Conservation (phyloP, 2,113 vertebrate species). For the Erythrocercus mccallii region DNA sequence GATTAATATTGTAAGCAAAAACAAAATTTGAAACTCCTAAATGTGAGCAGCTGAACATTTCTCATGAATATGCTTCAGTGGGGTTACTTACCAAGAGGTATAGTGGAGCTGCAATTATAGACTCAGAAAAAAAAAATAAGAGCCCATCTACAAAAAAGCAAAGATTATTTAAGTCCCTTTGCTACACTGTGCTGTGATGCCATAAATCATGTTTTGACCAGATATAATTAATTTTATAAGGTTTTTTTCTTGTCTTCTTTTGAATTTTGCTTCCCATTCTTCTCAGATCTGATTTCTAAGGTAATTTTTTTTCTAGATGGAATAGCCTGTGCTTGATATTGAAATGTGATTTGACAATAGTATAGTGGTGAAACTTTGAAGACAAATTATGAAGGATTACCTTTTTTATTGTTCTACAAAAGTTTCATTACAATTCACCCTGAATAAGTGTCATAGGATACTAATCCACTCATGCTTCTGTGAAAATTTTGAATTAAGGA, state of each 20-base stretch:
- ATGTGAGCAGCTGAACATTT: background rate
- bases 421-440: constrained; percentile 35
- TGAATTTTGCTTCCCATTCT: constrained; percentile 8
- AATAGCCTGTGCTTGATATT: constrained; percentile 35
- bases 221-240: constrained; percentile 45
- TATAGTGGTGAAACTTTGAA: constrained; percentile 14
- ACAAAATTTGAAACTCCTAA: background rate
- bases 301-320: constrained; percentile 26
- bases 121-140: background rate
- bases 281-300: constrained; percentile 49
- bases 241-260: background rate
- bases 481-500: constrained; percentile 9
- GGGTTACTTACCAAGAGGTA: background rate
- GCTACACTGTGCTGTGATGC: background rate
- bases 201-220: constrained; percentile 45
- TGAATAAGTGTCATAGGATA: constrained; percentile 11
- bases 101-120: background rate
- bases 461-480: background rate
- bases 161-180: background rate
- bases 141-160: background rate
- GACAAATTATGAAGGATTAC: constrained; percentile 34
- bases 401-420: background rate
- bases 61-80: background rate
- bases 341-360: constrained; percentile 27
- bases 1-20: background rate